These are phyloP conservation scores for Mionectes macconnelli DNA, from an alignment of 2,113 vertebrate species.

Conservation along the genomic window DNA sequence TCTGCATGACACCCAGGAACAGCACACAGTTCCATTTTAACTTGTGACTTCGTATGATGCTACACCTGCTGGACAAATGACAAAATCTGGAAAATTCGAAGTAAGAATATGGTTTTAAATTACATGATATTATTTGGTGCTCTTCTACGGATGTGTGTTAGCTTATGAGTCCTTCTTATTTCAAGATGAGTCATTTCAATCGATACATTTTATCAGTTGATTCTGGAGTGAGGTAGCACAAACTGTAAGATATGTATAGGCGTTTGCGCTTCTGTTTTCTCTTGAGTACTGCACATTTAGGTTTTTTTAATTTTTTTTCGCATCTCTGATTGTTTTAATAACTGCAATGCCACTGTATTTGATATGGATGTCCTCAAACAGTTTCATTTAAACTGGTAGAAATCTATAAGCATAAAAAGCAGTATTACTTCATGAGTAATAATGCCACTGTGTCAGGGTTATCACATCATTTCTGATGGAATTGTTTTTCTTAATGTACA, in stretches of 20 bases:
- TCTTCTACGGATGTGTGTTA: not conserved
- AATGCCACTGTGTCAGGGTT: conserved; percentile 1
- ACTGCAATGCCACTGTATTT: not conserved
- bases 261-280: not conserved
- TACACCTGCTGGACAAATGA: not conserved
- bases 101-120: not conserved
- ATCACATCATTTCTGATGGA: conserved; percentile 27
- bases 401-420: conserved; percentile 43
- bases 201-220: not conserved
- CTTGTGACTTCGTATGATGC: not conserved
- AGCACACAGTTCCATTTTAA: not conserved
- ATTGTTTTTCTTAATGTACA: conserved; percentile 40
- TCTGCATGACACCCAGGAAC: rapidly evolving
- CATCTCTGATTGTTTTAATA: conserved; percentile 5
- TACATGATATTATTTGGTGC: not conserved
- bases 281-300: not conserved
- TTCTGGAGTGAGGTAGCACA: not conserved
- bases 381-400: conserved; percentile 22
- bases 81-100: not conserved
- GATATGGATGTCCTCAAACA: not conserved
- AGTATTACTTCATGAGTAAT: conserved; percentile 54
- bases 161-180: not conserved
- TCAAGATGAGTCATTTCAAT: not conserved
- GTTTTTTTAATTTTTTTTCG: not conserved
- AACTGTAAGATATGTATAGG: not conserved